Conservation (phyloP, 2,797 vertebrate genomes). For the Leptatherina wallacei region DNA sequence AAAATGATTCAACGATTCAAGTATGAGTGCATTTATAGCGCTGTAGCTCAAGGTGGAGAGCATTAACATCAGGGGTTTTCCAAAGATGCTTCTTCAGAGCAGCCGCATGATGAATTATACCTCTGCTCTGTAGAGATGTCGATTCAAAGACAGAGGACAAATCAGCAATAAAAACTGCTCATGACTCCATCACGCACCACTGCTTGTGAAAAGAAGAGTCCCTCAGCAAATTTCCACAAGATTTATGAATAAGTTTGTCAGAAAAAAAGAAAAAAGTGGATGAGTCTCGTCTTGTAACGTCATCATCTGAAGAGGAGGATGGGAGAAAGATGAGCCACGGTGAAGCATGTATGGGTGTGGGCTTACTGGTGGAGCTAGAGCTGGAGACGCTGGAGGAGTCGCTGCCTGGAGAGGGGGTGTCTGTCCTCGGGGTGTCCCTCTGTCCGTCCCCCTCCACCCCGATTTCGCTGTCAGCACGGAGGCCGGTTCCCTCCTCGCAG, state of each 20-base stretch:
- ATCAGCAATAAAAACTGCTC: constrained; percentile 18
- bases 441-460: constrained; percentile 61
- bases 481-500: constrained; percentile 87
- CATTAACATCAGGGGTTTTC: constrained; percentile 24
- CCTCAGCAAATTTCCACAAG: constrained; percentile 4
- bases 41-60: constrained; percentile 3
- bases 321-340: not conserved
- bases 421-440: constrained; percentile 86
- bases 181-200: constrained; percentile 16
- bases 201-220: not conserved
- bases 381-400: constrained; percentile 97
- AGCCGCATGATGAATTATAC: constrained; percentile 14
- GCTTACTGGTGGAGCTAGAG: constrained; percentile 93
- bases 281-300: not conserved
- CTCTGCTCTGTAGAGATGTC: not conserved
- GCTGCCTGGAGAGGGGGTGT: constrained; percentile 92
- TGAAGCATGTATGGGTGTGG: not conserved
- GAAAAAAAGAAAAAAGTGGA: not conserved
- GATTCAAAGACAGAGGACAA: constrained; percentile 14
- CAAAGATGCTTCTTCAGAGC: constrained; percentile 17
- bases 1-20: not conserved
- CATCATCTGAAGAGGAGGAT: not conserved
- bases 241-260: constrained; percentile 5
- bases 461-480: constrained; percentile 58
- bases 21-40: not conserved